Conservation (phyloP, 2,888 invertebrate species). For the Megaustenia siamemsis region DNA sequence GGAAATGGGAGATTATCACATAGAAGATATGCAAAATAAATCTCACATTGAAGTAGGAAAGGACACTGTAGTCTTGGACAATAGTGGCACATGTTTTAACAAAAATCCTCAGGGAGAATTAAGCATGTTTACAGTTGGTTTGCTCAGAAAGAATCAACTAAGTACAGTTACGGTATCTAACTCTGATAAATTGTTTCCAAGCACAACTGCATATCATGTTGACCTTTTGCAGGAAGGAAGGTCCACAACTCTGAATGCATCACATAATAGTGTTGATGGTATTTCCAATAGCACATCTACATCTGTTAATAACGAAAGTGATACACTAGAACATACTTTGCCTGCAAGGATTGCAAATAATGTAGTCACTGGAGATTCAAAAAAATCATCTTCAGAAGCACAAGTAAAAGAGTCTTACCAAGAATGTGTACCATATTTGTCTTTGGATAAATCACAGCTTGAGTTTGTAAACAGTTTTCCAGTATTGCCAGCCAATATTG, state of each 20-base stretch:
- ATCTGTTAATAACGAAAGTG: not conserved
- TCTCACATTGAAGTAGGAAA: not conserved
- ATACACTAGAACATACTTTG: not conserved
- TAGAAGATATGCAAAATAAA: not conserved
- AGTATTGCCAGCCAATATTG: not conserved
- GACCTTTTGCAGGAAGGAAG: not conserved
- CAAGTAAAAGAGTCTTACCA: not conserved
- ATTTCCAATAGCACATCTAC: not conserved
- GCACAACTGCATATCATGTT: not conserved
- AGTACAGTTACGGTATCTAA: not conserved
- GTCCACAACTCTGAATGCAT: not conserved
- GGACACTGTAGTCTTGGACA: not conserved
- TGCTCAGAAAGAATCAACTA: not conserved
- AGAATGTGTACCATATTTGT: not conserved
- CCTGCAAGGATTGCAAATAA: not conserved
- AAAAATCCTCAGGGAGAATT: not conserved
- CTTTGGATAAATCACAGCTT: not conserved
- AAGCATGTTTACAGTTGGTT: not conserved
- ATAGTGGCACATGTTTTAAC: not conserved
- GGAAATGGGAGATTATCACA: not conserved
- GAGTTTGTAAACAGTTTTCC: not conserved
- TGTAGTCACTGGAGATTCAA: not conserved
- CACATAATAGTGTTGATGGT: not conserved
- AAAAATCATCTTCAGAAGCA: not conserved
- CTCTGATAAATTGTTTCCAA: not conserved